Conservation (phyloP, 2,113 vertebrate species). For the Agapornis roseicollis region DNA sequence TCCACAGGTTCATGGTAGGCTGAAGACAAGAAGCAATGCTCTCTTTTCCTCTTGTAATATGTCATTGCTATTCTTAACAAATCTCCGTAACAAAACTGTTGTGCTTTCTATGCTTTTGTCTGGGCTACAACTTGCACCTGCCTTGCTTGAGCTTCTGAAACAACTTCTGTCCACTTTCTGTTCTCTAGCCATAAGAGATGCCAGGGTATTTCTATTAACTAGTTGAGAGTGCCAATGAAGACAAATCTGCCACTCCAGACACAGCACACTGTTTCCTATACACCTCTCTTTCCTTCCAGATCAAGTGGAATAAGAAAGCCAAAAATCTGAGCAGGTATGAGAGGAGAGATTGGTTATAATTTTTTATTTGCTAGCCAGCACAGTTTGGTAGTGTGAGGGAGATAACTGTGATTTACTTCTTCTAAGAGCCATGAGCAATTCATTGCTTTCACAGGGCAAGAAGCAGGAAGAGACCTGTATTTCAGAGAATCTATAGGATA, state of each 20-base stretch:
- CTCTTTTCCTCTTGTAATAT: not conserved
- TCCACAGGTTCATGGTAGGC: not conserved
- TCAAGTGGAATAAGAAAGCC: not conserved
- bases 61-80: not conserved
- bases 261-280: not conserved
- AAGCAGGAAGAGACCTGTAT: not conserved
- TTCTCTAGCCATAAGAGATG: not conserved
- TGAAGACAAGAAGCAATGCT: not conserved
- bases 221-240: not conserved
- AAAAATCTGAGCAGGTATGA: not conserved
- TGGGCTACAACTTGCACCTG: not conserved
- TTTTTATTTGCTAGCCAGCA: not conserved
- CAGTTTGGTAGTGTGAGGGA: not conserved
- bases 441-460: not conserved
- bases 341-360: not conserved
- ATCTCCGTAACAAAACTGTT: not conserved
- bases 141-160: not conserved
- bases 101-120: not conserved
- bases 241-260: not conserved
- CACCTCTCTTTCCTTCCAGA: not conserved
- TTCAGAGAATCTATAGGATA: not conserved
- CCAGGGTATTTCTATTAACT: not conserved
- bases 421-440: not conserved
- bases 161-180: not conserved
- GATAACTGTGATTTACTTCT: not conserved